Percentiles rank a stretch among this genome's conserved stretches.
Conservation (phyloP, 2,113 vertebrate species). For the Phylloscopus trochilus region DNA sequence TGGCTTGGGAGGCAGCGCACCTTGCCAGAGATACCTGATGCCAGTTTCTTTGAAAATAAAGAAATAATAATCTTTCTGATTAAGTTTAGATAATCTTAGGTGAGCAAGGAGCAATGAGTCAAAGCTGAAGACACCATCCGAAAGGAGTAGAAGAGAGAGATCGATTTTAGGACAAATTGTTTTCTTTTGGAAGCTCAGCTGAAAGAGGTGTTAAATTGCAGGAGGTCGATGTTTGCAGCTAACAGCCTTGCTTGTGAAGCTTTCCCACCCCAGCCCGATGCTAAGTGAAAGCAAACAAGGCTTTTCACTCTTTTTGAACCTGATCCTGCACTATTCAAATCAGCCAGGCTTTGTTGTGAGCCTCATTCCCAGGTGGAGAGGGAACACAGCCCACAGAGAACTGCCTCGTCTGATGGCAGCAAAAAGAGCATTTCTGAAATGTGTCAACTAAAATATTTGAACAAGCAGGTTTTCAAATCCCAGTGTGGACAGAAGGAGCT, state of each 20-base stretch:
- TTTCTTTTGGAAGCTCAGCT: neutral
- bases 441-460: slow-evolving; percentile 32
- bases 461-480: slow-evolving; percentile 7
- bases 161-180: neutral
- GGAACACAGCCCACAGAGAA: neutral
- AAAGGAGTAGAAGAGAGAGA: neutral
- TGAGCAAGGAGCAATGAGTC: neutral
- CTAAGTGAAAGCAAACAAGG: neutral
- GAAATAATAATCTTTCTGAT: slow-evolving; percentile 22
- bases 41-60: slow-evolving; percentile 35
- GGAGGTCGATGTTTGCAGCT: rapidly evolving
- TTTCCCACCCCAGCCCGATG: neutral
- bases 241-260: neutral
- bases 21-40: slow-evolving; percentile 15
- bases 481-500: slow-evolving; percentile 32
- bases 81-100: neutral
- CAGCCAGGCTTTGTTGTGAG: neutral
- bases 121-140: neutral
- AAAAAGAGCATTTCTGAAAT: slow-evolving; percentile 33
- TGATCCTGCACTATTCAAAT: neutral
- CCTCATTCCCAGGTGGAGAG: neutral
- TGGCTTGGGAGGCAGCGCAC: neutral
- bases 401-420: neutral
- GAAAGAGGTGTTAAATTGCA: neutral
- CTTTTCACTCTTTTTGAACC: neutral